Evolutionary conservation across 1,140 invertebrate genomes (phyloP), one percentile per base, ranked within the genome.

Genomic region (Drosophila simulans): DNA sequence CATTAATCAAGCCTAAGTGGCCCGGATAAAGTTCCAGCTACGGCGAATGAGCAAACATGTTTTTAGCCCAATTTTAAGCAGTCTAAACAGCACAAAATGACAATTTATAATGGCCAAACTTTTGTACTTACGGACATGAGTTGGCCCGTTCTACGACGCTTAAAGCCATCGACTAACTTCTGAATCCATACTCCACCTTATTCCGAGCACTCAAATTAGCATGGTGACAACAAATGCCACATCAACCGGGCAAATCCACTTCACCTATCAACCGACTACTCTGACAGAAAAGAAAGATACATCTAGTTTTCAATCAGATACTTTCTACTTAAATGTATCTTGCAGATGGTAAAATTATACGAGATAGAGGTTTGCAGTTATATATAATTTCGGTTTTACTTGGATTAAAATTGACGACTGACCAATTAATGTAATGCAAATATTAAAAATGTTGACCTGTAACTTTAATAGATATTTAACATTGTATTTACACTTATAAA

Each of bases 1-100:
- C 83, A 89, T 86, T 86, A 86, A 86, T 86, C 83, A 86, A 89
- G 79, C 57, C 83, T 83, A 88, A 86, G 83, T 86, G 79, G 70
- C 65, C 66, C 56, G 82, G 83, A 88, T 88, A 83, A 89, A 60
- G 80, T 83, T 77, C 64, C 53, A 51, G 49, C 31, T 34, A 57
- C 42, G 49, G 49, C 22, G 17, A 57, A 46, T 31, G 40, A n/a
- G 17, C 63, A 66, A 54, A 39, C 51, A 69, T 56, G 65, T 56
- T 69, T 48, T 56, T 35, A 25, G 66, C 42, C 42, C 10, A 34
- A 34, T 52, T 65, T 68, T 53, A 55, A 57, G 31, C 46, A 56
- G 20, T 39, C 63, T 43, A 49, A 48, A 70, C 65, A 40, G 42
- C 35, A 34, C 25, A 42, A 34, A 63, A 27, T 49, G 65, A 49